Conservation (phyloP, 2,888 invertebrate species). For the Reticulitermes lucifugus region DNA sequence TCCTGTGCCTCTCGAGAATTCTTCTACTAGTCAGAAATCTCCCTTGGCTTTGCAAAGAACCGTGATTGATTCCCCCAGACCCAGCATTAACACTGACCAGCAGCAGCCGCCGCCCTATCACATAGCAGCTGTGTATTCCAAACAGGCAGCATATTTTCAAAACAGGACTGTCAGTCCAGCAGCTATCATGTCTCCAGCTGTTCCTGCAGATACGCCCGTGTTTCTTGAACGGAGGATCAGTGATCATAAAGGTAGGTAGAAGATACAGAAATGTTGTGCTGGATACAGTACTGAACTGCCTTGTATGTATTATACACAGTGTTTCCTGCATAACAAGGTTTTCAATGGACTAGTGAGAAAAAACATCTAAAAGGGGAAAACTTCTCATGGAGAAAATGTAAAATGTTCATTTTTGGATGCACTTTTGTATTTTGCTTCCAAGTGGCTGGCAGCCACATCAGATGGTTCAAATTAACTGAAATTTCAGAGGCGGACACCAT, state of each 20-base stretch:
- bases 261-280: too few species aligned
- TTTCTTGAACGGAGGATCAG: neutral
- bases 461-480: too few species aligned
- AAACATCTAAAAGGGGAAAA: too few species aligned
- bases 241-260: neutral
- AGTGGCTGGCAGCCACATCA: too few species aligned
- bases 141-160: slow-evolving; percentile 76
- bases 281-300: too few species aligned
- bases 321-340: too few species aligned
- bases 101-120: slow-evolving; percentile 81
- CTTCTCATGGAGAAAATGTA: too few species aligned
- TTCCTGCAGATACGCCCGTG: neutral
- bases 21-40: neutral
- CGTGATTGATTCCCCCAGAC: neutral
- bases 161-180: neutral
- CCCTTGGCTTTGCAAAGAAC: neutral
- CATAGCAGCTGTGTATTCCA: slow-evolving; percentile 85
- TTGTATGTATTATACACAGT: too few species aligned
- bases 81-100: neutral
- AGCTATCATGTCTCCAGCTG: neutral
- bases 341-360: too few species aligned
- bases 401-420: too few species aligned
- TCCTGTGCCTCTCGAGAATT: neutral
- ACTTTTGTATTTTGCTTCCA: too few species aligned
- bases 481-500: too few species aligned